A percentile compares a stretch with the other conserved stretches of the same genome.
phyloP scores from a whole-genome alignment of 2,888 invertebrate species.

The Orthosia gracilis region DNA sequence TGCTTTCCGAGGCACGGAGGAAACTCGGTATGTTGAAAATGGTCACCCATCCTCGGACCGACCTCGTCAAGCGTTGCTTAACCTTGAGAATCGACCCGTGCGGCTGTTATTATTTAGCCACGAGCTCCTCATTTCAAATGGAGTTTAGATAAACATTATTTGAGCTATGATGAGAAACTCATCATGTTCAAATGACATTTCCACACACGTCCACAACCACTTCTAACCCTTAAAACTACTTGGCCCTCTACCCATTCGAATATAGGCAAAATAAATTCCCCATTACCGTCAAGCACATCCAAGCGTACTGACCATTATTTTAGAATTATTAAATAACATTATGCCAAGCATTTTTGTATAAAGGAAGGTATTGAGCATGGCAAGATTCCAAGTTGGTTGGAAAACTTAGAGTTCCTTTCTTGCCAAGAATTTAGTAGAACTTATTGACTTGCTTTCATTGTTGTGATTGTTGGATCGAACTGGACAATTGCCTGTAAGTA shows the following conservation, averaged over 20 bases:
- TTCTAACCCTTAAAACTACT: background rate
- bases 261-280: slow-evolving; percentile 10
- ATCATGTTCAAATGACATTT: background rate
- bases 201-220: background rate
- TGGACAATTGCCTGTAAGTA: background rate
- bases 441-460: slow-evolving; percentile 14
- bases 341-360: slow-evolving; percentile 13
- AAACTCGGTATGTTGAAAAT: too few relatives aligned
- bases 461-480: background rate
- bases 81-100: too few relatives aligned
- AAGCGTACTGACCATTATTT: slow-evolving; percentile 20
- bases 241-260: slow-evolving; percentile 23
- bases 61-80: too few relatives aligned
- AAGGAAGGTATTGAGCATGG: slow-evolving; percentile 18
- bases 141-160: too few relatives aligned
- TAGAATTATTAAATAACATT: slow-evolving; percentile 19
- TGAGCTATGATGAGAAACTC: background rate
- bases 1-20: too few relatives aligned
- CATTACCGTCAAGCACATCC: slow-evolving; percentile 14
- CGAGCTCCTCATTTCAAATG: too few relatives aligned
- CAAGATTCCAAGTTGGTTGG: slow-evolving; percentile 33
- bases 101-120: too few relatives aligned
- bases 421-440: slow-evolving; percentile 27
- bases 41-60: too few relatives aligned
- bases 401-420: background rate